phyloP scores from a whole-genome alignment of 2,113 vertebrate genomes.

The Cottus gobio region DNA sequence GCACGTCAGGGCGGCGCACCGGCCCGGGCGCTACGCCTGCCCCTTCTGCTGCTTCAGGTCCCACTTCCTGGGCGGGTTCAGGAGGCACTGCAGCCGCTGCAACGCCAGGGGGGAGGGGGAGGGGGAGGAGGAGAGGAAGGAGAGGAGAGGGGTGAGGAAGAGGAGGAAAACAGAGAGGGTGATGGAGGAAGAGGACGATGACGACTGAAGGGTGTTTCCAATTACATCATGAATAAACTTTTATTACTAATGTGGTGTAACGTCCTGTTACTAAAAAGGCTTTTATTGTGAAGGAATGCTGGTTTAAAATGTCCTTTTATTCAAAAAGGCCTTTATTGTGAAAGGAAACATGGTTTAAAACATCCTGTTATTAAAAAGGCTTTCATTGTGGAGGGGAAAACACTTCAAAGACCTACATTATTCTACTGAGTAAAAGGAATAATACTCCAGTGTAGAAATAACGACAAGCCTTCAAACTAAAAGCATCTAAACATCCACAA shows the following conservation, averaged over 20 bases:
- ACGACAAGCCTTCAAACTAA: too few species aligned
- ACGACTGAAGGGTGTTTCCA: background rate
- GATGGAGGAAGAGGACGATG: conserved; percentile 6
- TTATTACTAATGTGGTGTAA: background rate
- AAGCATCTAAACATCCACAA: too few species aligned
- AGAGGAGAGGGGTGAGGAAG: conserved; percentile 2
- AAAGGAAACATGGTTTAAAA: background rate
- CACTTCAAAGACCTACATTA: background rate
- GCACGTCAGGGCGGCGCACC: conserved; percentile 58
- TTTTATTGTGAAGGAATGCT: background rate
- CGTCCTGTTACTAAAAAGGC: background rate
- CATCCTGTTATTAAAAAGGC: too few species aligned
- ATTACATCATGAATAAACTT: background rate
- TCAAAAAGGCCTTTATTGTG: background rate
- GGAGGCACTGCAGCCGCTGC: conserved; percentile 74
- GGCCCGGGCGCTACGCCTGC: conserved; percentile 72
- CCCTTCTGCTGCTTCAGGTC: conserved; percentile 78
- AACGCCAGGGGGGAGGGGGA: conserved; percentile 59
- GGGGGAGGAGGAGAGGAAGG: background rate
- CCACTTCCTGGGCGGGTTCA: conserved; percentile 62
- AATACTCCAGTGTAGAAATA: too few species aligned
- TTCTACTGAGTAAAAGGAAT: too few species aligned
- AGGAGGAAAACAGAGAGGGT: background rate
- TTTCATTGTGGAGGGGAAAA: too few species aligned
- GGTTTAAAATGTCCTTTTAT: background rate